A percentile compares a stretch with the other conserved stretches of the same genome.
These are phyloP conservation scores for Agrotis exclamationis DNA, from an alignment of 2,888 invertebrate species.

Conservation along the genomic window DNA sequence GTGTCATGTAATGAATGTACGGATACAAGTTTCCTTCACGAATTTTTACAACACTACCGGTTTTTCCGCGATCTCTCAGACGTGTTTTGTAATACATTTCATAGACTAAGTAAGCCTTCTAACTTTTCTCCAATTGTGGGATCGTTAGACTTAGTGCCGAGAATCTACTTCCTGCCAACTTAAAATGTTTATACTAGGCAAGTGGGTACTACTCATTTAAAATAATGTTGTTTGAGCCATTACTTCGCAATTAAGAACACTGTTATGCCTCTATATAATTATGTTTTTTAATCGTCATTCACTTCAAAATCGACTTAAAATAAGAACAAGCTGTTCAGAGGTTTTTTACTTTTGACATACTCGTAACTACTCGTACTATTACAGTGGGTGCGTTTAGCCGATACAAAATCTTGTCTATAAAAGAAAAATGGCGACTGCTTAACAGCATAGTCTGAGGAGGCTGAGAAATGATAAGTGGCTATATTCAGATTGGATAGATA, in stretches of 20 bases:
- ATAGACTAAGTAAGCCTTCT: constrained; percentile 31
- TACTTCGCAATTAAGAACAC: constrained; percentile 22
- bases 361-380: too few relatives aligned
- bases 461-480: too few relatives aligned
- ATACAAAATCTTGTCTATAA: too few relatives aligned
- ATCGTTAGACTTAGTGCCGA: constrained; percentile 37
- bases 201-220: constrained; percentile 8
- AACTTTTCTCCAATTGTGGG: neutral
- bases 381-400: too few relatives aligned
- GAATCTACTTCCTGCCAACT: constrained; percentile 50
- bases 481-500: too few relatives aligned
- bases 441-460: too few relatives aligned
- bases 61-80: too few relatives aligned
- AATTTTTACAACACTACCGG: too few relatives aligned
- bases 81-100: neutral
- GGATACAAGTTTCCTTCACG: neutral
- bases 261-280: neutral
- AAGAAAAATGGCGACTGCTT: too few relatives aligned
- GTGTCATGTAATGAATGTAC: constrained; percentile 6
- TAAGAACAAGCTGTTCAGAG: neutral
- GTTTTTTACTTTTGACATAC: neutral
- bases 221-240: constrained; percentile 23
- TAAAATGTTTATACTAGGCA: constrained; percentile 32
- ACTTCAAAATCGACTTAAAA: neutral
- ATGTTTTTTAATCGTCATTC: neutral